These are phyloP conservation scores for Cirrhinus molitorella DNA, from an alignment of 2,797 vertebrate species.

Conservation along the genomic window DNA sequence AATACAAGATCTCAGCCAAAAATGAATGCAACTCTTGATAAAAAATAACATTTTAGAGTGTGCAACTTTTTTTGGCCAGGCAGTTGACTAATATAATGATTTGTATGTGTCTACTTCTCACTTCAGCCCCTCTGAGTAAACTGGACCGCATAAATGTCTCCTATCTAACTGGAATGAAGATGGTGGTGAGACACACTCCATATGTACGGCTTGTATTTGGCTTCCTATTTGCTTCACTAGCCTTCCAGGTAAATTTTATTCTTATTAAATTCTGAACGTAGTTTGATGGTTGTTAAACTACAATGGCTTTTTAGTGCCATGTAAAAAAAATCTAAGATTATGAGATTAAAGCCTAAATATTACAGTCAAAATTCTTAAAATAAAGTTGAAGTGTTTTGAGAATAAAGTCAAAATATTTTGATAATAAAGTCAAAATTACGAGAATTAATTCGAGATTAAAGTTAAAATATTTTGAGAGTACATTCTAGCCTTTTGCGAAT, in stretches of 20 bases:
- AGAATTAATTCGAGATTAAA: too few species aligned
- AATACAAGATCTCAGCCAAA: not conserved
- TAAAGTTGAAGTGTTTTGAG: too few species aligned
- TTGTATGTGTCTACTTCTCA: not conserved
- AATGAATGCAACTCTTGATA: not conserved
- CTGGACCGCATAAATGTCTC: constrained; percentile 63
- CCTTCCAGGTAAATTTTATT: constrained; percentile 70
- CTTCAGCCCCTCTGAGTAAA: constrained; percentile 65
- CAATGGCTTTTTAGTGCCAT: too few species aligned
- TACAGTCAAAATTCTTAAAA: too few species aligned
- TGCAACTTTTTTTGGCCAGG: not conserved
- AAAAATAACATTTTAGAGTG: too few species aligned
- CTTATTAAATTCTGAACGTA: not conserved
- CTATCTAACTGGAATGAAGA: constrained; percentile 64
- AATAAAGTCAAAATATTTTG: too few species aligned
- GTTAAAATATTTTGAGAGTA: too few species aligned
- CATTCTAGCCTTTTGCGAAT: too few species aligned
- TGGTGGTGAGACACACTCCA: constrained; percentile 65
- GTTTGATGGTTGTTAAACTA: not conserved
- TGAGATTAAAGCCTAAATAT: too few species aligned
- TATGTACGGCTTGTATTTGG: constrained; percentile 69
- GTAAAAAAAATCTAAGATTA: too few species aligned
- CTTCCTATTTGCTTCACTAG: constrained; percentile 73
- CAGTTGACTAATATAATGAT: not conserved
- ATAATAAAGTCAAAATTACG: too few species aligned